Evolutionary conservation across 2,797 vertebrate genomes (phyloP), one percentile per base, ranked within the genome.

Genomic region (Rhinophrynus dorsalis): DNA sequence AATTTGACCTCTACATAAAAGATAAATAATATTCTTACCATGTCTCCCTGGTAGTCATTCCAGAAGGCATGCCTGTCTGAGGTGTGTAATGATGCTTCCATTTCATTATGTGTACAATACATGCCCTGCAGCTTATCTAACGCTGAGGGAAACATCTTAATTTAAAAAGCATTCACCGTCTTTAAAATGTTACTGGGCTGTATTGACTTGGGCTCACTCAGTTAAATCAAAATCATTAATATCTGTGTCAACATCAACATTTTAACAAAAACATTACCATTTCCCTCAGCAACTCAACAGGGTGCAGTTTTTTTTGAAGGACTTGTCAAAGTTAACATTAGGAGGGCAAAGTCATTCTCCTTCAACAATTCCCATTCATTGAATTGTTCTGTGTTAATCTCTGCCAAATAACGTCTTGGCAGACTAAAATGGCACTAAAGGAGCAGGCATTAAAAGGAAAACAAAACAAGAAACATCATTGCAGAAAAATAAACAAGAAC

Each of bases 311-410:
- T 29, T 44, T 44, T 44, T 30, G 5, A 10, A 29, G 21, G n/a
- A 45, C 20, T 23, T 58, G 55, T 37, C 55, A 58, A 58, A 40
- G 55, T 58, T 58, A 58, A 58, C 55, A 58, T 40, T 21, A 58
- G 55, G 55, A 58, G 55, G 52, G 33, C 24, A 60, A 60, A 60
- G 38, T 29, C 9, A 44, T 44, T 60, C 32, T 42, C 35, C 55
- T 42, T 21, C 35, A 60, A 30, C 57, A 42, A 44, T 58, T 58
- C 55, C 54, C 55, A 58, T 58, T 29, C 37, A 40, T 6, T 44
- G 38, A 44, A 60, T 60, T 44, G 38, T 60, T 44, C 24, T 17
- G 38, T 38, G 23, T 60, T 60, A 27, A 60, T 29, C 24, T 51
- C 4, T 44, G 37, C 57, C 57, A 60, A 44, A 44, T 17, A 40